Conservation (phyloP, 2,113 vertebrate species). For the Melanocharis versteri region DNA sequence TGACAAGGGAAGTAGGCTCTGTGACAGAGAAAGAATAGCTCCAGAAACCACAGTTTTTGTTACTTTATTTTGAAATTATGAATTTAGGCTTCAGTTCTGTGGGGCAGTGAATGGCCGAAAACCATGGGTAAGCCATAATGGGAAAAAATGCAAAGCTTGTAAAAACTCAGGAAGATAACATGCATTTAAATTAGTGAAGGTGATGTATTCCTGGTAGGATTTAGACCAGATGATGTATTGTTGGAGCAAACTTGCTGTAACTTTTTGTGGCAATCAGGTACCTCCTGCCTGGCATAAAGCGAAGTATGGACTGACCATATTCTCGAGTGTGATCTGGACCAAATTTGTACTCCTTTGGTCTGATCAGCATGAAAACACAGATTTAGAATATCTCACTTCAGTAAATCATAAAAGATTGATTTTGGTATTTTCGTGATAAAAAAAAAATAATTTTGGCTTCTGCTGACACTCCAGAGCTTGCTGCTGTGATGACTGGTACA, state of each 20-base stretch:
- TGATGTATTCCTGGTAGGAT: not conserved
- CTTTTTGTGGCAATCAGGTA: not conserved
- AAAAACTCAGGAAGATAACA: not conserved
- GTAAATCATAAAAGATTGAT: not conserved
- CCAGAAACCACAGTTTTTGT: not conserved
- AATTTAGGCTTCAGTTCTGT: not conserved
- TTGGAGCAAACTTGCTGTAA: not conserved
- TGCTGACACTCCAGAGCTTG: not conserved
- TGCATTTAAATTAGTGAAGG: not conserved
- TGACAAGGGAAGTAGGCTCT: not conserved
- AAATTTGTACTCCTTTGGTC: not conserved
- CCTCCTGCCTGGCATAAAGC: not conserved
- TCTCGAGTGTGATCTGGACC: not conserved
- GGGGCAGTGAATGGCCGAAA: not conserved
- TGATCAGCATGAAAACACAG: not conserved
- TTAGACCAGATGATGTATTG: not conserved
- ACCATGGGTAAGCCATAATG: not conserved
- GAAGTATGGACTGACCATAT: not conserved
- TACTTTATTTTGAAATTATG: not conserved
- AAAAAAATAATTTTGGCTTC: not conserved
- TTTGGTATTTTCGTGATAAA: not conserved
- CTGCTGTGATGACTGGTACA: not conserved
- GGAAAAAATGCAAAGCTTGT: not conserved
- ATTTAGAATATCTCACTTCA: not conserved
- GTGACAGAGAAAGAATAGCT: not conserved